Evolutionary conservation across 2,113 vertebrate genomes (phyloP).

Genomic region (Mormoops blainvillei): DNA sequence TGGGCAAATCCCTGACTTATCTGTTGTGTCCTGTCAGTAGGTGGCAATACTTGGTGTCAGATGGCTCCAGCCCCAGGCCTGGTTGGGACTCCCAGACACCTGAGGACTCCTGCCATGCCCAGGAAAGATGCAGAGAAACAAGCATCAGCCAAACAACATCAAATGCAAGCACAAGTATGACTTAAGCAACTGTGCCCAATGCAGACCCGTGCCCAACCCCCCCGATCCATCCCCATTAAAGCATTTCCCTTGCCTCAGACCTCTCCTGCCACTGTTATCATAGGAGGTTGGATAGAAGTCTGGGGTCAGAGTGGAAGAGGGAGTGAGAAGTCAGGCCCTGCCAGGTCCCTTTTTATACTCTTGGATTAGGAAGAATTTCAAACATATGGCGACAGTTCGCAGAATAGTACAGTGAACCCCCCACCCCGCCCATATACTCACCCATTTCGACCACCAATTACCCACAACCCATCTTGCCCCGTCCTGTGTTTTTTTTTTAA

Average conservation of each 20-base stretch:
- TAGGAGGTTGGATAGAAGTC: neutral
- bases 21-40: neutral
- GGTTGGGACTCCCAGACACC: neutral
- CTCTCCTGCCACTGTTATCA: neutral
- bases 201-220: slow-evolving; percentile 79
- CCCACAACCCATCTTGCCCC: too few species aligned
- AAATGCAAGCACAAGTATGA: slow-evolving; percentile 93
- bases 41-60: neutral
- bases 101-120: slow-evolving; percentile 82
- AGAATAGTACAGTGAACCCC: neutral
- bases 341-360: neutral
- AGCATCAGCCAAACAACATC: slow-evolving; percentile 94
- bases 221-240: neutral
- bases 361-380: neutral
- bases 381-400: neutral
- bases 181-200: slow-evolving; percentile 89
- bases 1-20: fast-evolving
- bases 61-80: neutral
- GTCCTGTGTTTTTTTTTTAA: neutral
- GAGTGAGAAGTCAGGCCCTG: neutral
- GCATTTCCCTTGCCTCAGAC: neutral
- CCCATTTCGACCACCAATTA: neutral
- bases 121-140: slow-evolving; percentile 85
- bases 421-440: neutral
- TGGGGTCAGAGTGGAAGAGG: neutral